phyloP scores from a whole-genome alignment of 2,113 vertebrate species.

The Jacana jacana region DNA sequence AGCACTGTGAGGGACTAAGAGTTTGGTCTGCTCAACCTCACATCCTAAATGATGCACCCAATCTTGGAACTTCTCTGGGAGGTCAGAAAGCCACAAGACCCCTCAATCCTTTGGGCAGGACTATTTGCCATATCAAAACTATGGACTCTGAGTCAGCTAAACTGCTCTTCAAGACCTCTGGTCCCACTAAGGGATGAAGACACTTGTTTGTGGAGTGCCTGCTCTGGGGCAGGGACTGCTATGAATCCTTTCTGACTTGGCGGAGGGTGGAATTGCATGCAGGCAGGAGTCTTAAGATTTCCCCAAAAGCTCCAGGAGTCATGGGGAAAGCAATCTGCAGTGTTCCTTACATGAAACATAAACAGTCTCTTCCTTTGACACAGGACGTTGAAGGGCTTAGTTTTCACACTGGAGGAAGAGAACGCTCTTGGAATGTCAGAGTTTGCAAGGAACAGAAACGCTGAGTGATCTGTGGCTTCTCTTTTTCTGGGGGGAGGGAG shows the following conservation, averaged over 20 bases:
- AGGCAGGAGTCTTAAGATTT: not conserved
- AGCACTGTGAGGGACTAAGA: not conserved
- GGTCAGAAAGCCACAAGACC: not conserved
- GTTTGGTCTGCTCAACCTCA: not conserved
- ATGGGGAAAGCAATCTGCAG: not conserved
- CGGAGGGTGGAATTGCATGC: fast-evolving
- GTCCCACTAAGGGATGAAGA: not conserved
- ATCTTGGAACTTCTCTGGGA: not conserved
- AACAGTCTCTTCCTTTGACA: not conserved
- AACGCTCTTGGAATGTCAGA: not conserved
- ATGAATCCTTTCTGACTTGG: not conserved
- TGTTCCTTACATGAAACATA: not conserved
- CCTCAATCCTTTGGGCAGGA: not conserved
- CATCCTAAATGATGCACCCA: not conserved
- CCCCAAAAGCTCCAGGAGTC: not conserved
- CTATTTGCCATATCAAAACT: not conserved
- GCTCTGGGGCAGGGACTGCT: not conserved
- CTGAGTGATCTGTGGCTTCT: not conserved
- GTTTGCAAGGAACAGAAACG: not conserved
- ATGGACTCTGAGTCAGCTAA: not conserved
- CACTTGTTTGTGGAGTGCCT: not conserved
- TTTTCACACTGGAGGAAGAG: not conserved
- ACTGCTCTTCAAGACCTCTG: not conserved
- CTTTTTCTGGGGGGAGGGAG: not conserved
- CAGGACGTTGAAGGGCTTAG: not conserved